Evolutionary conservation across 2,797 vertebrate genomes (phyloP), one percentile per base, ranked within the genome.

Genomic region (Falco novaeseelandiae): DNA sequence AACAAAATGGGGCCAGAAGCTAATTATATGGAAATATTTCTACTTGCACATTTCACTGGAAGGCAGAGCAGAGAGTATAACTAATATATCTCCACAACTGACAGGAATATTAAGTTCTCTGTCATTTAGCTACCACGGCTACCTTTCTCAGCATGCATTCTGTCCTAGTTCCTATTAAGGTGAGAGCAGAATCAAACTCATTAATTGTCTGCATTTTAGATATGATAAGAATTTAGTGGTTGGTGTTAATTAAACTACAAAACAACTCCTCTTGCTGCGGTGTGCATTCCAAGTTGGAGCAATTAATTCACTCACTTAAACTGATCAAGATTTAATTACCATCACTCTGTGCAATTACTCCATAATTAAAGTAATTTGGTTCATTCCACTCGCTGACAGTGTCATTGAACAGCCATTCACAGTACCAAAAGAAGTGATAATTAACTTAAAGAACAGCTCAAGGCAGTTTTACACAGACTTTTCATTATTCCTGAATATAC

Each of bases 281-380:
- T 97, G 95, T 98, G 98, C 98, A 98, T 99, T 99, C 98, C 98
- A 98, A 99, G 98, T 98, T 98, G 98, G 98, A 99, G 98, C 99
- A 99, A 99, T 99, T 99, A 99, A 98, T 98, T 98, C 99, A 98
- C 98, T 99, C 99, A 99, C 99, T 99, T 99, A 98, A 99, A 99
- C 98, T 99, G 99, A 99, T 99, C 98, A 99, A 99, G 99, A 99
- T 99, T 99, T 99, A 99, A 99, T 99, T 99, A 99, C 99, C 99
- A 98, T 98, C 98, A 98, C 98, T 99, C 98, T 98, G 98, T 98
- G 99, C 99, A 99, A 99, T 99, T 99, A 99, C 99, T 99, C 99
- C 97, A 98, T 99, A 99, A 99, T 99, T 99, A 99, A 99, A 99
- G 99, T 99, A 98, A 99, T 99, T 99, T 99, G 99, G 98, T 98